A percentile compares a stretch with the other conserved stretches of the same genome.
These are phyloP conservation scores for Drosophila kanapiae DNA, from an alignment of 1,140 invertebrate species.

Conservation along the genomic window DNA sequence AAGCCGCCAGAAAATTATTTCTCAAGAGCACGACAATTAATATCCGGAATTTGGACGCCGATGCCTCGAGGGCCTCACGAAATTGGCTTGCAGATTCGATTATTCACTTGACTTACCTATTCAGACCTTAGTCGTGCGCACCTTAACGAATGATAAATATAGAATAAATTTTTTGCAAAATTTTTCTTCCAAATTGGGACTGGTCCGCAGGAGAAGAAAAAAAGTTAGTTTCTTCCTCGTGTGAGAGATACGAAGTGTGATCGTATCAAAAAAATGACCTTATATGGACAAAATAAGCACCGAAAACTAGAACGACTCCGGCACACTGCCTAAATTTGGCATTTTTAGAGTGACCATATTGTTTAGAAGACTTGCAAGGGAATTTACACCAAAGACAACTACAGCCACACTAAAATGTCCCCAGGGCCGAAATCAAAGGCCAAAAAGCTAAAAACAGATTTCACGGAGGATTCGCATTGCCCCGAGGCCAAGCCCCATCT, in stretches of 20 bases:
- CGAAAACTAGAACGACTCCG: too few species aligned
- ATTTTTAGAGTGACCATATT: neutral
- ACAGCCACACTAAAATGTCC: neutral
- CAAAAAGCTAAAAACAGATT: conserved; percentile 14
- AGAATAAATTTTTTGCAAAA: too few species aligned
- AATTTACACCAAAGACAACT: neutral
- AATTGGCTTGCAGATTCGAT: conserved; percentile 14
- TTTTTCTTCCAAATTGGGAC: too few species aligned
- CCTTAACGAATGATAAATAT: too few species aligned
- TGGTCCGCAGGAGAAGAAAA: too few species aligned
- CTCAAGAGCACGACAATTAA: conserved; percentile 44
- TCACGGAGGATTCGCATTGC: neutral
- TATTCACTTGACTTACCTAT: conserved; percentile 11
- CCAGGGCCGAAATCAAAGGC: conserved; percentile 4
- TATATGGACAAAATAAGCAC: too few species aligned
- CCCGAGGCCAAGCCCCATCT: conserved; percentile 3
- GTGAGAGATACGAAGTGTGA: too few species aligned
- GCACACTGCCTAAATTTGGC: too few species aligned
- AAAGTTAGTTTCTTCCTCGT: too few species aligned
- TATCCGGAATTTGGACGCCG: conserved; percentile 17
- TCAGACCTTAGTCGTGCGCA: too few species aligned
- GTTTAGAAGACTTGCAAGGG: neutral
- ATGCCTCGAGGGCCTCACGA: neutral
- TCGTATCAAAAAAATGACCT: too few species aligned
- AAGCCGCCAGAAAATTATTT: conserved; percentile 18